Evolutionary conservation across 2,797 vertebrate genomes (phyloP), one percentile per base, ranked within the genome.

Genomic region (Botia kubotai): DNA sequence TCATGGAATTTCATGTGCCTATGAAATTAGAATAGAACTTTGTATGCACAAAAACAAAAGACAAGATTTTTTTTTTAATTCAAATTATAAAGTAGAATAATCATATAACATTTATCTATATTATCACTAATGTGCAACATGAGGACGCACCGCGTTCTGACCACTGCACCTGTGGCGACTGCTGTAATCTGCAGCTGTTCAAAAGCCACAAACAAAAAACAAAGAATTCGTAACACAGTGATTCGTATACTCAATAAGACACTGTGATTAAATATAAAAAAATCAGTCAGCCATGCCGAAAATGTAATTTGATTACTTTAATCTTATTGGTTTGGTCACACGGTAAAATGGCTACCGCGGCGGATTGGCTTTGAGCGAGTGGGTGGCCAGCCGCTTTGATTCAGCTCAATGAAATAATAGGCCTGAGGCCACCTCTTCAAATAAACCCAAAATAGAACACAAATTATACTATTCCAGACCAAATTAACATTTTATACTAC

Each of bases 321-420:
- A 75, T 23, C 6, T 39, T 52, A 73, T 66, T 17, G 63, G 55
- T 71, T 39, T 80, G 62, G 71, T 75, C 33, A 12, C 69, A 70
- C 21, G 52, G 72, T 78, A 87, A 87, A 71, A 87, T 79, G 65
- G 75, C 77, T 77, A 83, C 69, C 80, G 77, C 71, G 33, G 69
- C 55, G 72, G 46, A 72, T 48, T 57, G 48, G 58, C 72, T 60
- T 26, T 52, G 46, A 33, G 70, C 36, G 68, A 80, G 78, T 65
- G 80, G 79, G 69, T 73, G 72, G 62, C 68, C 68, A 68, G 65
- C 14, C 36, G 67, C 57, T 72, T 75, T 63, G 14, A 73, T 68
- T 74, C 74, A 60, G 10, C 17, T 62, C 50, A 83, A 62, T 75
- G 43, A 77, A 70, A 75, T 62, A 36, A 43, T 29, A 8, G 75